Conservation (phyloP, 2,888 invertebrate species). For the Lepeophtheirus nordmannii region DNA sequence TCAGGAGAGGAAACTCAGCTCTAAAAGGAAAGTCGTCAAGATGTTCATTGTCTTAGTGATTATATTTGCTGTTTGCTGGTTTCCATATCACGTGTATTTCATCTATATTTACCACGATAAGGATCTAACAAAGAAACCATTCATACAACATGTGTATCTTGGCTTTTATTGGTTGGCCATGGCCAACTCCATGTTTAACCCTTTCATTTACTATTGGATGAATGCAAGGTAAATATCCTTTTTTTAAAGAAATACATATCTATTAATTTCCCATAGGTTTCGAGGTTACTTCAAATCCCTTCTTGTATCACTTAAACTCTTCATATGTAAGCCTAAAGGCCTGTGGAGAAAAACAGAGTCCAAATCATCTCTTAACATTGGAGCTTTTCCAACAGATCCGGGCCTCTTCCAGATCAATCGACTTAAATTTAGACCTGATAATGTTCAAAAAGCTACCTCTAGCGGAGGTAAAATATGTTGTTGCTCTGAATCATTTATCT, state of each 20-base stretch:
- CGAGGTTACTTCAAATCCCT: slow-evolving; percentile 11
- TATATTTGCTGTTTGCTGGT: slow-evolving; percentile 73
- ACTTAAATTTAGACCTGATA: no score
- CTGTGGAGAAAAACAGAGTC: not conserved
- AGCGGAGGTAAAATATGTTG: no score
- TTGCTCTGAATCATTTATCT: no score
- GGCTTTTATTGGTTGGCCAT: slow-evolving; percentile 79
- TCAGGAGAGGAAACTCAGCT: slow-evolving; percentile 10
- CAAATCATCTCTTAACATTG: slow-evolving; percentile 4
- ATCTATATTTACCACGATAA: slow-evolving; percentile 57
- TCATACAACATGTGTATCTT: slow-evolving; percentile 67
- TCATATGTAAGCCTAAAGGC: slow-evolving; percentile 5
- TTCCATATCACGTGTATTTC: slow-evolving; percentile 74
- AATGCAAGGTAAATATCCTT: slow-evolving; percentile 44
- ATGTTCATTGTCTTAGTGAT: slow-evolving; percentile 74
- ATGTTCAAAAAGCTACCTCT: no score
- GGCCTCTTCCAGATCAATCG: not conserved
- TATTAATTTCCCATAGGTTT: not conserved
- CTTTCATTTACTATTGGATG: slow-evolving; percentile 84
- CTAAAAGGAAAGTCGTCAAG: slow-evolving; percentile 48
- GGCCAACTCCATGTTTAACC: slow-evolving; percentile 85
- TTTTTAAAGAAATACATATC: not conserved
- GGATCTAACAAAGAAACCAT: slow-evolving; percentile 41
- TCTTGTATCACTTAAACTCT: not conserved
- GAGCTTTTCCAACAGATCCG: not conserved